A percentile compares a stretch with the other conserved stretches of the same genome.
Conservation (phyloP, 2,888 invertebrate genomes). For the Troglohyphantes excavatus region DNA sequence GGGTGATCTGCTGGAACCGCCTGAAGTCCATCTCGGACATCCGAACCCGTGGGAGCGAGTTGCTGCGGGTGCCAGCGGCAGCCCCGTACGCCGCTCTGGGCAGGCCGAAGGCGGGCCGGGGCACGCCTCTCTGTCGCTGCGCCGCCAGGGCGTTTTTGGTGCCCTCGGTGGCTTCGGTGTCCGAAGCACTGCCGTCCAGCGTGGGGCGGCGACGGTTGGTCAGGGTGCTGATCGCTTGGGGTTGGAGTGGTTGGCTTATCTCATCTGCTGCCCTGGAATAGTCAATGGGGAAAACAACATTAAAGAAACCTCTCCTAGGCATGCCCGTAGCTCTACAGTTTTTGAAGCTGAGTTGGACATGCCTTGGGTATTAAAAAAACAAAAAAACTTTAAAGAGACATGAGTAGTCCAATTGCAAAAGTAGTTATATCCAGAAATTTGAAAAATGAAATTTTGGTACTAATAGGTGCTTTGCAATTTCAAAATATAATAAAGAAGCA, state of each 20-base stretch:
- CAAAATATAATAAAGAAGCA: too few species aligned
- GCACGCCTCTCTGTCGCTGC: conserved; percentile 37
- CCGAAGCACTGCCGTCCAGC: conserved; percentile 87
- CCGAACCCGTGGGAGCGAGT: conserved; percentile 79
- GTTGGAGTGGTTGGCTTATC: conserved; percentile 59
- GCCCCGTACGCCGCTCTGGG: conserved; percentile 46
- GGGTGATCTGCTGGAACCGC: conserved; percentile 70
- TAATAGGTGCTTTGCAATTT: too few species aligned
- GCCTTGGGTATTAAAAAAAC: too few species aligned
- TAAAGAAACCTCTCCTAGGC: too few species aligned
- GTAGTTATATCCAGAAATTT: too few species aligned
- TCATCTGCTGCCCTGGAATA: conserved; percentile 67
- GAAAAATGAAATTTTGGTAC: too few species aligned
- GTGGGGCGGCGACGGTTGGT: conserved; percentile 49
- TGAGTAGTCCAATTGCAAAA: too few species aligned
- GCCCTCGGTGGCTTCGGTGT: conserved; percentile 89
- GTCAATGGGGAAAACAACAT: not conserved
- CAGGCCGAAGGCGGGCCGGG: conserved; percentile 51
- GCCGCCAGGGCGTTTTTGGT: conserved; percentile 43
- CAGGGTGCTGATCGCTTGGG: conserved; percentile 34
- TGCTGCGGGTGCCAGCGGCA: conserved; percentile 67
- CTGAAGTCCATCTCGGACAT: conserved; percentile 75
- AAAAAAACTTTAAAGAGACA: not conserved
- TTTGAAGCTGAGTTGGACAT: too few species aligned
- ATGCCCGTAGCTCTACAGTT: not conserved